Conservation (phyloP, 2,113 vertebrate genomes). For the Noturus placidus region DNA sequence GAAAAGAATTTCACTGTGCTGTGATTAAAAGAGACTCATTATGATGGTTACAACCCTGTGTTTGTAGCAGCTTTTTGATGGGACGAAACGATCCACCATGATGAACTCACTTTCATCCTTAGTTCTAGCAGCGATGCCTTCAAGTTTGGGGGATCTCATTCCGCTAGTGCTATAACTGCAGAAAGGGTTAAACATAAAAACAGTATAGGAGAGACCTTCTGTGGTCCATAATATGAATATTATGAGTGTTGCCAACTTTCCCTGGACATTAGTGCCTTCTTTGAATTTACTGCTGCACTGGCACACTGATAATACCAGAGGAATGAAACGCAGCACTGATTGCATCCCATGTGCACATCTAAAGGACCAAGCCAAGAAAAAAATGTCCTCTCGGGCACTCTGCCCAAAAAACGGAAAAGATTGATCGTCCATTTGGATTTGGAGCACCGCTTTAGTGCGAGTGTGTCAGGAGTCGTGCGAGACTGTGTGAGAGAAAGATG, state of each 20-base stretch:
- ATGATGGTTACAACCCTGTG: too few relatives aligned
- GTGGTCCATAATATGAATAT: neutral
- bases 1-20: too few relatives aligned
- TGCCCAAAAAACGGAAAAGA: slow-evolving; percentile 15
- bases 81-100: too few relatives aligned
- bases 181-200: neutral
- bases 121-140: neutral
- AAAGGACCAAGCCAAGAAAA: slow-evolving; percentile 19
- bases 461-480: neutral
- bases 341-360: neutral
- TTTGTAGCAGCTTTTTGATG: neutral
- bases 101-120: too few relatives aligned
- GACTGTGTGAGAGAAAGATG: neutral
- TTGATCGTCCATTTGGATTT: slow-evolving; percentile 25
- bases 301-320: neutral
- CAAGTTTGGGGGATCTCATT: neutral
- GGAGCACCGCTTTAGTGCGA: slow-evolving; percentile 3
- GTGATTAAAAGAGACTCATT: too few relatives aligned
- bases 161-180: neutral
- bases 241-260: neutral
- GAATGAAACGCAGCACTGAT: slow-evolving; percentile 2
- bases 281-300: slow-evolving; percentile 1
- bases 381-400: slow-evolving; percentile 11
- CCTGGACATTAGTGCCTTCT: neutral
- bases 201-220: neutral